Percentiles rank a stretch among this genome's conserved stretches.
Evolutionary conservation across 2,113 vertebrate genomes (phyloP).

Genomic region (Ovibos moschatus): DNA sequence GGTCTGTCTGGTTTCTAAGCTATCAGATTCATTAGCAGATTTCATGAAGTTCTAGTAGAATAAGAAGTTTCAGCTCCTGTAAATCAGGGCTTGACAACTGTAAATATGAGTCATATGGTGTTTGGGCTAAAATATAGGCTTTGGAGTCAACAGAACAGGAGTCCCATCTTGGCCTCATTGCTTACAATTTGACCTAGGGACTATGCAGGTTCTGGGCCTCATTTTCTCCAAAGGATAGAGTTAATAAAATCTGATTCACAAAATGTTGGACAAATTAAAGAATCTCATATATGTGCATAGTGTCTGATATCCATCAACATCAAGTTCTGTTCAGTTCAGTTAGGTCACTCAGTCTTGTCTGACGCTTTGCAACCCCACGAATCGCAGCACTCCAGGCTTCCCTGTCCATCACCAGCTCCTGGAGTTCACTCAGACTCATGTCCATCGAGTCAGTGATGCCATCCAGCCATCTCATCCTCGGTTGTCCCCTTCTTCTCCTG

Average conservation of each 20-base stretch:
- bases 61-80: neutral
- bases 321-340: neutral
- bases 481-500: no score
- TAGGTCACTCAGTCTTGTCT: no score
- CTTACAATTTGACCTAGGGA: neutral
- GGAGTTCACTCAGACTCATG: no score
- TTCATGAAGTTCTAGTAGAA: neutral
- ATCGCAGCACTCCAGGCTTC: no score
- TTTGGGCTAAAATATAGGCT: neutral
- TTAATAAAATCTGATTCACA: neutral
- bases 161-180: neutral
- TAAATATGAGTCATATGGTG: neutral
- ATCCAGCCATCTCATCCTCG: no score
- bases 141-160: neutral
- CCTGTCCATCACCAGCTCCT: no score
- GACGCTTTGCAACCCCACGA: no score
- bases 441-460: no score
- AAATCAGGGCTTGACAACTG: neutral
- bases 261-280: neutral
- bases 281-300: neutral
- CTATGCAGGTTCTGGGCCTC: neutral
- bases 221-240: neutral
- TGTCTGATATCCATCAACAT: neutral
- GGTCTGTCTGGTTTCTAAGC: neutral
- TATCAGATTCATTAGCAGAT: neutral